A percentile compares a stretch with the other conserved stretches of the same genome.
phyloP scores from a whole-genome alignment of 2,888 invertebrate genomes.

The Folsomia candida region DNA sequence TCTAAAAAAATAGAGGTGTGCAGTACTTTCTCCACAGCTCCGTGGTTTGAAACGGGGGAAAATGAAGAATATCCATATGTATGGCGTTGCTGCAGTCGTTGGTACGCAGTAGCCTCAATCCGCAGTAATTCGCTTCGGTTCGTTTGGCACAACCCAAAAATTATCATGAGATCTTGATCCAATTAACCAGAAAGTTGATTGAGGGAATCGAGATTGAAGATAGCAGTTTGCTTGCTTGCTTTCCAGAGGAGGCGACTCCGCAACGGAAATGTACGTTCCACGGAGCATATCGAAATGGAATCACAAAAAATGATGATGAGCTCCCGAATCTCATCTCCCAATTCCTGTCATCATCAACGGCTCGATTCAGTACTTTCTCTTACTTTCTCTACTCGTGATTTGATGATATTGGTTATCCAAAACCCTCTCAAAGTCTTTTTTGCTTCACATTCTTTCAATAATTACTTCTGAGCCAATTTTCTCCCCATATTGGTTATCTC shows the following conservation, averaged over 20 bases:
- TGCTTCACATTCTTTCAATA: no score
- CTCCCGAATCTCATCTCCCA: background rate
- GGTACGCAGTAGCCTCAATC: no score
- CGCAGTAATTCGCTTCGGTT: no score
- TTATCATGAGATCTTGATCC: background rate
- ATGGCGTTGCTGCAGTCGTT: no score
- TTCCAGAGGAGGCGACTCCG: no score
- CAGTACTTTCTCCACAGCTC: no score
- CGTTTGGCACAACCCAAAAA: background rate
- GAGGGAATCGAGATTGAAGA: background rate
- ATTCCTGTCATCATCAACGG: background rate
- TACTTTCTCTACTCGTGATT: background rate
- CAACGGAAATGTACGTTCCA: background rate
- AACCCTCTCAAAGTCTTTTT: no score
- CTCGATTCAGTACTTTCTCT: background rate
- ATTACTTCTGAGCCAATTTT: no score
- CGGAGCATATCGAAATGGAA: background rate
- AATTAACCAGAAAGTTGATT: conserved; percentile 1
- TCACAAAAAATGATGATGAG: background rate
- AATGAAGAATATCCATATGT: no score
- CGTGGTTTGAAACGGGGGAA: no score
- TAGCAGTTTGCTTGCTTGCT: background rate
- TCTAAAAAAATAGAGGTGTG: no score
- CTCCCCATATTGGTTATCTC: no score
- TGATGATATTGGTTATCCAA: background rate